Evolutionary conservation across 1,140 invertebrate genomes (phyloP).

Genomic region (Pseudomyrmex sp.): DNA sequence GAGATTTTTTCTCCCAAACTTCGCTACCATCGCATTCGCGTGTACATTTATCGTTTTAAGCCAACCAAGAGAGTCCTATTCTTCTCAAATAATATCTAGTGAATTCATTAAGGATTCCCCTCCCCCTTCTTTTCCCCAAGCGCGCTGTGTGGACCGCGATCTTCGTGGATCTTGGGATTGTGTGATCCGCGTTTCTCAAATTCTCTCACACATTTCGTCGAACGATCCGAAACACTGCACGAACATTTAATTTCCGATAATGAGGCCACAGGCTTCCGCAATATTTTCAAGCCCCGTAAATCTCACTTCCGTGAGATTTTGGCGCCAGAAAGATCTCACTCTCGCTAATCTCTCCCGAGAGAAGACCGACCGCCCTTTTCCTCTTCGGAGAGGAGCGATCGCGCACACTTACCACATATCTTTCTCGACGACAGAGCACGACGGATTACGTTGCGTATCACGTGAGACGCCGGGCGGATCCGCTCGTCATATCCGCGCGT

Average conservation of each 20-base stretch:
- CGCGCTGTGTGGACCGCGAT: neutral
- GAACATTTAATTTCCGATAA: neutral
- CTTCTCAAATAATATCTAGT: neutral
- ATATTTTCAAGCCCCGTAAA: neutral
- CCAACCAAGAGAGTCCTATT: neutral
- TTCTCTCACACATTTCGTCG: neutral
- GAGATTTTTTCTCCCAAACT: neutral
- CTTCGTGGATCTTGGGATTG: neutral
- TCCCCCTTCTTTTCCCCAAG: neutral
- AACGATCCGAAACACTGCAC: neutral
- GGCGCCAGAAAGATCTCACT: neutral
- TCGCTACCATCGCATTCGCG: neutral
- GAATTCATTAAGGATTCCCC: neutral
- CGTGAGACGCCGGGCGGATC: slow-evolving; percentile 78
- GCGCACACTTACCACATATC: slow-evolving; percentile 71
- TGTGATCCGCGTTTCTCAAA: neutral
- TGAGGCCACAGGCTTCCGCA: no score
- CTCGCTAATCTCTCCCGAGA: neutral
- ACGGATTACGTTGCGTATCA: slow-evolving; percentile 72
- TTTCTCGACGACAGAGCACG: slow-evolving; percentile 47
- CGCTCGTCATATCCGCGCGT: slow-evolving; percentile 77
- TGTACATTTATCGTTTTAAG: neutral
- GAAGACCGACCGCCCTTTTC: neutral
- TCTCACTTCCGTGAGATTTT: neutral
- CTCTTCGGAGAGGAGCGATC: neutral